Evolutionary conservation across 2,113 vertebrate genomes (phyloP).

Genomic region (Pithys albifrons): DNA sequence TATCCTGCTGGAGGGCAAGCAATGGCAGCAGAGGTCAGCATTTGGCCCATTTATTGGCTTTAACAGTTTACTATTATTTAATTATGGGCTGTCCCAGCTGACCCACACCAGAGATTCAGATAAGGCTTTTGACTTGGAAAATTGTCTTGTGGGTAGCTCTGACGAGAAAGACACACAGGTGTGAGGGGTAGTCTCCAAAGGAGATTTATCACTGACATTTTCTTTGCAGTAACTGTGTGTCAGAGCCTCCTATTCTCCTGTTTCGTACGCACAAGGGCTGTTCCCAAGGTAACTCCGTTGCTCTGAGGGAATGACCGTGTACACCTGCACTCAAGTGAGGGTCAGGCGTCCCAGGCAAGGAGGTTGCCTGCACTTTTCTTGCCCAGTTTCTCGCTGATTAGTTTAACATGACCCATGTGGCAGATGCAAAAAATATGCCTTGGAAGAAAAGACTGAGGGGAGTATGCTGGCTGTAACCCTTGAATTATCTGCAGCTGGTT

Average conservation of each 20-base stretch:
- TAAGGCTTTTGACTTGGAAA: neutral
- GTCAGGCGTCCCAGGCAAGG: neutral
- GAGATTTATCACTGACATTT: neutral
- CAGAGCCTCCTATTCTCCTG: neutral
- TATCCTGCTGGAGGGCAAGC: neutral
- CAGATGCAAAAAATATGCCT: neutral
- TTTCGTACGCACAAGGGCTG: neutral
- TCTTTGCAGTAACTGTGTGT: neutral
- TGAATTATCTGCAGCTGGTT: constrained; percentile 47
- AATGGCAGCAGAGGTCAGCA: neutral
- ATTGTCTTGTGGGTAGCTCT: neutral
- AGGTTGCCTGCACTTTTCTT: neutral
- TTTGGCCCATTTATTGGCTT: neutral
- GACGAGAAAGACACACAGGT: neutral
- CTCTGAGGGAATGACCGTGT: neutral
- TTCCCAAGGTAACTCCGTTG: neutral
- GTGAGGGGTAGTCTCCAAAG: neutral
- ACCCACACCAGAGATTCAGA: neutral
- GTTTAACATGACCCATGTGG: constrained; percentile 29
- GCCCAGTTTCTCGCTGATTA: neutral
- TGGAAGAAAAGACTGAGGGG: constrained; percentile 39
- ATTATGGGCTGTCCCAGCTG: neutral
- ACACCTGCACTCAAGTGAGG: rapidly evolving
- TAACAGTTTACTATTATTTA: neutral
- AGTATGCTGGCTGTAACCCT: constrained; percentile 7